Evolutionary conservation across 2,888 invertebrate species (phyloP).

Genomic region (Sipha maydis): DNA sequence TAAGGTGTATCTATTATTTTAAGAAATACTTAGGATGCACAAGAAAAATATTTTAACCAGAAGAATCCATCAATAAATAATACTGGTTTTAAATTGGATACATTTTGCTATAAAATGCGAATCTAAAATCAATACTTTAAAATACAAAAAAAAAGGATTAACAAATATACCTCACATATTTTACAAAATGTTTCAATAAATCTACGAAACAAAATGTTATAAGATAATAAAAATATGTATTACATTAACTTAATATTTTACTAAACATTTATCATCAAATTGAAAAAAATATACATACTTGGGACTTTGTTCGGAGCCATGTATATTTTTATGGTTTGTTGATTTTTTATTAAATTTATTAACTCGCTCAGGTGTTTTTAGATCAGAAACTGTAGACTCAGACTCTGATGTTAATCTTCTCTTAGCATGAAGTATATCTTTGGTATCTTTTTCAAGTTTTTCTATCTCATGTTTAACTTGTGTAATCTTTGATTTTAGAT

Average conservation of each 20-base stretch:
- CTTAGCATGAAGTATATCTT: conserved; percentile 29
- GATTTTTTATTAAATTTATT: conserved; percentile 44
- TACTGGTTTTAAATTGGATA: no score
- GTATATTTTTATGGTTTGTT: conserved; percentile 39
- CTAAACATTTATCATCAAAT: no score
- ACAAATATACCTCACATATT: no score
- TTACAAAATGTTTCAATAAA: background rate
- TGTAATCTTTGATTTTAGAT: background rate
- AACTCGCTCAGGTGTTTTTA: conserved; percentile 22
- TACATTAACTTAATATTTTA: background rate
- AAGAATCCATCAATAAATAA: no score
- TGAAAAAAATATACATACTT: conserved; percentile 35
- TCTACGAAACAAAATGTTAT: background rate
- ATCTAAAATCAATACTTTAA: no score
- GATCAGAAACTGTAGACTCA: background rate
- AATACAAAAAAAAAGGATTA: no score
- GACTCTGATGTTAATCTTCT: conserved; percentile 48
- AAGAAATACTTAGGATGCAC: no score
- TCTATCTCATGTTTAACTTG: background rate
- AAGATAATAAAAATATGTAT: background rate
- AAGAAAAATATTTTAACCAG: no score
- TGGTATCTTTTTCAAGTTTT: background rate
- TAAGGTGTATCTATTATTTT: no score
- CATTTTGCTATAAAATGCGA: no score
- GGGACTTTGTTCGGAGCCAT: background rate